A percentile compares a stretch with the other conserved stretches of the same genome.
Conservation (phyloP, 2,113 vertebrate genomes). For the Anhinga rufa region DNA sequence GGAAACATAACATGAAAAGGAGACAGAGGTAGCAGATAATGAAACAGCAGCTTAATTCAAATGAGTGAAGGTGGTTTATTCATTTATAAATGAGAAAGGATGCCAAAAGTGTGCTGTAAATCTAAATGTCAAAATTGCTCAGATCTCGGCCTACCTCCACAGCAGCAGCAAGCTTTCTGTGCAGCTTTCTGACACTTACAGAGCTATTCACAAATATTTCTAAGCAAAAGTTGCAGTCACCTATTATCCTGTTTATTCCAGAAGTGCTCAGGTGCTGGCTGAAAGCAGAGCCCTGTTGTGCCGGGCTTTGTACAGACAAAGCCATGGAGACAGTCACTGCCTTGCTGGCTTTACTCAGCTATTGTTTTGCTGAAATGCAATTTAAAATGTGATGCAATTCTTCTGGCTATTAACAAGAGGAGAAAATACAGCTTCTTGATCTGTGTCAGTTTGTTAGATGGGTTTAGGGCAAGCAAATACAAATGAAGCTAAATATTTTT, state of each 20-base stretch:
- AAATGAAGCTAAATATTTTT: neutral
- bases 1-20: neutral
- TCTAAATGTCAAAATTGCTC: conserved; percentile 47
- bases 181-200: conserved; percentile 20
- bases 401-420: neutral
- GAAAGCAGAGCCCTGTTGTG: neutral
- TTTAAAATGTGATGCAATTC: conserved; percentile 10
- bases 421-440: neutral
- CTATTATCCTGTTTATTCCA: conserved; percentile 30
- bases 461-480: neutral
- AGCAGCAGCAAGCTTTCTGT: neutral
- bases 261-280: conserved; percentile 13
- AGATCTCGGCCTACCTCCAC: neutral
- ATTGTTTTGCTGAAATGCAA: conserved; percentile 39
- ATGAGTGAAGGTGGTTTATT: conserved; percentile 34
- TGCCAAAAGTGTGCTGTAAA: conserved; percentile 44
- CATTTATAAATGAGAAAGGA: conserved; percentile 26
- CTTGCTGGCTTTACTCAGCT: neutral
- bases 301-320: neutral
- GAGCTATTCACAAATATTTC: conserved; percentile 46
- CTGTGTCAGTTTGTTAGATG: neutral
- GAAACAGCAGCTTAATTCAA: conserved; percentile 53
- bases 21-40: neutral
- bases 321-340: neutral
- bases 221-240: conserved; percentile 39